Evolutionary conservation across 2,113 vertebrate species (phyloP).

Genomic region (Pampusana beccarii): DNA sequence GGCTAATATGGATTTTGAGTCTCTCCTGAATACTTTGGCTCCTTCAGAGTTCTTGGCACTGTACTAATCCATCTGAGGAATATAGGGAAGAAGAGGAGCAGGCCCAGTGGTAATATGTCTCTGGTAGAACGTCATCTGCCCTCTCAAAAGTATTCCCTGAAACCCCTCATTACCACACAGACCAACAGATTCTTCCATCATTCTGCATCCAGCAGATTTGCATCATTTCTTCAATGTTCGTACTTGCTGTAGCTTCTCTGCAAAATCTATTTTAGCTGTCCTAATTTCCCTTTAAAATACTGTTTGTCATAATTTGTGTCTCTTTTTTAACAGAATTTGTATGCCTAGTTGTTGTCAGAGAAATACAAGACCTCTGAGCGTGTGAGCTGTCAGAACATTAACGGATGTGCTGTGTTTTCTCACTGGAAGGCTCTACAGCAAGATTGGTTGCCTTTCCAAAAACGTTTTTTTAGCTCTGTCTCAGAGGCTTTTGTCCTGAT

Average conservation of each 20-base stretch:
- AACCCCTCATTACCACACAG: neutral
- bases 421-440: neutral
- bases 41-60: neutral
- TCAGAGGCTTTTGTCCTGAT: neutral
- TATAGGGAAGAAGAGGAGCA: neutral
- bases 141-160: neutral
- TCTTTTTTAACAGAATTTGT: neutral
- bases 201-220: neutral
- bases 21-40: neutral
- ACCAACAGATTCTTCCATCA: neutral
- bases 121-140: neutral
- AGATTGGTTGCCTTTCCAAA: neutral
- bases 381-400: neutral
- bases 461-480: neutral
- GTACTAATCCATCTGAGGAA: neutral
- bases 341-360: neutral
- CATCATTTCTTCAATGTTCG: neutral
- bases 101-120: neutral
- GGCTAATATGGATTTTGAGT: neutral
- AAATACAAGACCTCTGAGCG: neutral
- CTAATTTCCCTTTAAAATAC: neutral
- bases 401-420: neutral
- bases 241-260: neutral
- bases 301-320: neutral
- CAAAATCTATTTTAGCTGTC: neutral